Evolutionary conservation across 1,140 invertebrate genomes (phyloP), one percentile per base, ranked within the genome.

Genomic region (Bombus waltoni): DNA sequence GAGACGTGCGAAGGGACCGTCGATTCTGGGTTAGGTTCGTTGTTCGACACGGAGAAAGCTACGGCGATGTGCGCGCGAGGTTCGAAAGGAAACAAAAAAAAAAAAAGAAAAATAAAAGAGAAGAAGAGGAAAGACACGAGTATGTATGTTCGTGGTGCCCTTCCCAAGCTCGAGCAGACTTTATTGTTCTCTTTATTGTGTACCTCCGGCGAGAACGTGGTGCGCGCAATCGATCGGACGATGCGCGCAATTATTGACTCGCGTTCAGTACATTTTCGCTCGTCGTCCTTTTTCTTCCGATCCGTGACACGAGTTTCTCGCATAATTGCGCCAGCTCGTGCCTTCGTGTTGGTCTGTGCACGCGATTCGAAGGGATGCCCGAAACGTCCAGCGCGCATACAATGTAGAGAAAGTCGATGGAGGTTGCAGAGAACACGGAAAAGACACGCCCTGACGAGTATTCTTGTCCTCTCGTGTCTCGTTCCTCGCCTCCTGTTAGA

Each of bases 371-470:
- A 85, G 83, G 83, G 83, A 85, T 72, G 83, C 68, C 40, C 75
- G 88, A 88, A 89, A 90, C 88, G 89, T 90, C 88, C 89, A 90
- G 86, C 88, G 75, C 89, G 89, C 89, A 71, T 86, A 91, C 89
- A 90, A 91, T 90, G 89, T 77, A 78, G 89, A 91, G 89, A 91
- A 91, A 91, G 89, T 88, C 70, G 89, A 85, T 74, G 68, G 72
- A 76, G 47, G 78, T 83, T 88, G 87, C 85, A 89, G 89, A 81
- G 91, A 93, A 93, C 91, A 93, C 87, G 92, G 88, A 91, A 76
- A 88, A 92, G 91, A 87, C 92, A 93, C 92, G 90, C 92, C 92
- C 88, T 88, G 86, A 90, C 89, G 89, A 91, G 88, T 91, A 90
- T 92, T 92, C 91, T 90, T 89, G 91, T 92, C 88, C 90, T 85